A percentile compares a stretch with the other conserved stretches of the same genome.
These are phyloP conservation scores for Lagria hirta DNA, from an alignment of 2,888 invertebrate genomes.

Conservation along the genomic window DNA sequence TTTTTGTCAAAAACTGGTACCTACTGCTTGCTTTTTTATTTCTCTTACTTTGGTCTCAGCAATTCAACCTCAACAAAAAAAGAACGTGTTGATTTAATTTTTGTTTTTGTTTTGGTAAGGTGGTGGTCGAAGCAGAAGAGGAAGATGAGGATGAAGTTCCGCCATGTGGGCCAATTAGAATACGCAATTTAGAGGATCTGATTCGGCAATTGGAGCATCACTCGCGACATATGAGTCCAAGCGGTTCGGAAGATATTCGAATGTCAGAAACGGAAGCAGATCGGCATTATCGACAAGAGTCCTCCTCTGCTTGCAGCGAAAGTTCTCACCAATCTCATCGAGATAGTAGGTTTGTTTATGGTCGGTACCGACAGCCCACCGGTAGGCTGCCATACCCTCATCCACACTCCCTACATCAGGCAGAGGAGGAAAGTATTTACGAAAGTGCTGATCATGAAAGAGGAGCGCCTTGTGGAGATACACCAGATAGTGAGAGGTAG, in stretches of 20 bases:
- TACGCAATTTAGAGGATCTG: slow-evolving; percentile 87
- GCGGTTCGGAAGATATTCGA: slow-evolving; percentile 86
- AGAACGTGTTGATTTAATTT: too few species aligned
- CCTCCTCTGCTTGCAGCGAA: slow-evolving; percentile 70
- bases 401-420: slow-evolving; percentile 56
- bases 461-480: slow-evolving; percentile 70
- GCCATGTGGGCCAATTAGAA: slow-evolving; percentile 81
- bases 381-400: slow-evolving; percentile 47
- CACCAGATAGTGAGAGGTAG: slow-evolving; percentile 88
- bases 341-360: slow-evolving; percentile 73
- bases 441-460: slow-evolving; percentile 80
- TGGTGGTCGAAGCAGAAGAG: slow-evolving; percentile 57
- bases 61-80: too few species aligned
- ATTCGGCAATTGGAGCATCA: slow-evolving; percentile 87
- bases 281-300: slow-evolving; percentile 71
- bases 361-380: slow-evolving; percentile 61
- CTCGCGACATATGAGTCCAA: slow-evolving; percentile 86
- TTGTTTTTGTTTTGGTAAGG: slow-evolving; percentile 31
- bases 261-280: slow-evolving; percentile 90
- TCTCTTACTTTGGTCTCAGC: too few species aligned
- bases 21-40: too few species aligned
- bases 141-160: slow-evolving; percentile 76
- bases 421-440: slow-evolving; percentile 83
- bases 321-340: slow-evolving; percentile 76
- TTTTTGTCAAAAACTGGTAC: too few species aligned